phyloP scores from a whole-genome alignment of 2,797 vertebrate genomes.

The Anguilla megastoma region DNA sequence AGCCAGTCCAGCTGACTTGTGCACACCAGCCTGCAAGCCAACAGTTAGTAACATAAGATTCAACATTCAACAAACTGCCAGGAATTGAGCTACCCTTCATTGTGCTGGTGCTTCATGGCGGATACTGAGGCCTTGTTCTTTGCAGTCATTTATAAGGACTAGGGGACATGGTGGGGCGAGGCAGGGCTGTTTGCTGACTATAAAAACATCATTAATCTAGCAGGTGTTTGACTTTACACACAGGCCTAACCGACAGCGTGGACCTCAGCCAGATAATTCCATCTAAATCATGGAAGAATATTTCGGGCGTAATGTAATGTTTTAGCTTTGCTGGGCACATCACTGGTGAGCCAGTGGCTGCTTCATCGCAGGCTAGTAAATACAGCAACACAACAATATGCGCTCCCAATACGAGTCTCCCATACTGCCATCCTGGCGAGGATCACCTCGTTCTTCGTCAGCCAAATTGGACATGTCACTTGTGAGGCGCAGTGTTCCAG shows the following conservation, averaged over 20 bases:
- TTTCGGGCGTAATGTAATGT: constrained; percentile 30
- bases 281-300: constrained; percentile 59
- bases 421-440: neutral
- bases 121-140: constrained; percentile 48
- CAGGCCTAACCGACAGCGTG: constrained; percentile 58
- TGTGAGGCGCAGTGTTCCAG: neutral
- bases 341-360: neutral
- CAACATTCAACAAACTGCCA: constrained; percentile 60
- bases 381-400: neutral
- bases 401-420: neutral
- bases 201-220: constrained; percentile 70
- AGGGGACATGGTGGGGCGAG: constrained; percentile 45
- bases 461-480: neutral
- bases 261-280: constrained; percentile 59
- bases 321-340: constrained; percentile 3
- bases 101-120: constrained; percentile 50
- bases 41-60: constrained; percentile 50
- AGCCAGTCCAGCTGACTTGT: constrained; percentile 45
- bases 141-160: constrained; percentile 57
- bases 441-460: constrained; percentile 4
- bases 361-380: neutral
- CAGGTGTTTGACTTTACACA: constrained; percentile 69
- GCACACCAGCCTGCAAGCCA: constrained; percentile 65
- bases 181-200: constrained; percentile 61
- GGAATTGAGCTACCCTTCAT: constrained; percentile 43